Evolutionary conservation across 2,113 vertebrate species (phyloP).

Genomic region (Ifrita kowaldi): DNA sequence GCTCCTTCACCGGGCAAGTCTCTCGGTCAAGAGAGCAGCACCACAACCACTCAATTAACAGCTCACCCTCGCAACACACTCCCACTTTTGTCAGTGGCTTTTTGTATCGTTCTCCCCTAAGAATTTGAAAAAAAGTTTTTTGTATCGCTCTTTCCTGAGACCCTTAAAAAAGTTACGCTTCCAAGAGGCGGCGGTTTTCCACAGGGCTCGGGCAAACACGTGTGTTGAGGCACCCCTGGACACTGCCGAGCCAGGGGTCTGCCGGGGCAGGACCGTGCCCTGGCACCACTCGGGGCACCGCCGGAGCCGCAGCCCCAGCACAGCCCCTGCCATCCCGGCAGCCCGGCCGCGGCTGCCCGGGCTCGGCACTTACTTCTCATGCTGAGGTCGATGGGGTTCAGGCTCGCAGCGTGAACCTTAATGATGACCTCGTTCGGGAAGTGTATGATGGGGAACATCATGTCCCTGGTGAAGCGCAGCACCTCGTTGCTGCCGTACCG

Average conservation of each 20-base stretch:
- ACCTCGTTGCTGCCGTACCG: slow-evolving; percentile 87
- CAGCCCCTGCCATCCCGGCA: neutral
- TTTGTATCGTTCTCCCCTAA: neutral
- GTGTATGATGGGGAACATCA: slow-evolving; percentile 80
- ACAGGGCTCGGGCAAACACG: no score
- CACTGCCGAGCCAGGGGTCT: neutral
- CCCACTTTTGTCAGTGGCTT: rapidly evolving
- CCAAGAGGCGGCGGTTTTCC: neutral
- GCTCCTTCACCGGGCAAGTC: neutral
- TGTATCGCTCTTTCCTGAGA: neutral
- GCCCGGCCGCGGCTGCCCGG: neutral
- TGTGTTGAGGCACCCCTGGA: rapidly evolving
- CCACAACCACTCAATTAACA: neutral
- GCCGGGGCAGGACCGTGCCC: neutral
- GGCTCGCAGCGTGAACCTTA: slow-evolving; percentile 86
- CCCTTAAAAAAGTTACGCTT: rapidly evolving
- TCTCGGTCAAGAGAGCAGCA: no score
- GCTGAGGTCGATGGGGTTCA: slow-evolving; percentile 91
- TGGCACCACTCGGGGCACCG: rapidly evolving
- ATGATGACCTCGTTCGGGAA: slow-evolving; percentile 94
- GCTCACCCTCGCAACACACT: rapidly evolving
- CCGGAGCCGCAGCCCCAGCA: neutral
- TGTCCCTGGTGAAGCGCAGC: slow-evolving; percentile 82
- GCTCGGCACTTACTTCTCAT: slow-evolving; percentile 89
- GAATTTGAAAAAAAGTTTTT: neutral